These are phyloP conservation scores for Chroicocephalus ridibundus DNA, from an alignment of 2,113 vertebrate genomes.

Conservation along the genomic window DNA sequence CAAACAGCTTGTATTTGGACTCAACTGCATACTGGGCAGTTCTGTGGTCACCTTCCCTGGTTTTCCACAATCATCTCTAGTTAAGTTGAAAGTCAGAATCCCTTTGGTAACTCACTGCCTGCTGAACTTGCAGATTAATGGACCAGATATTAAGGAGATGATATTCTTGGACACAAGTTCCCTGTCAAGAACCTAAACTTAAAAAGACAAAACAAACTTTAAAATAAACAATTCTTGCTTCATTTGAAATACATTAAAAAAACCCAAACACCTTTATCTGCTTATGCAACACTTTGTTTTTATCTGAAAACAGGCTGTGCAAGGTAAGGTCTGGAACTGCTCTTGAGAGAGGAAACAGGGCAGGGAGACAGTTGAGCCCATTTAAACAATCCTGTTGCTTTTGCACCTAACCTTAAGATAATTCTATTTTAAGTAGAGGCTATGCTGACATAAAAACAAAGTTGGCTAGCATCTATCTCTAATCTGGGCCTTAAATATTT, in stretches of 20 bases:
- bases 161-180: neutral
- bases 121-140: neutral
- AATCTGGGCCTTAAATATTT: neutral
- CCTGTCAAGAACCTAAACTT: neutral
- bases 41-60: neutral
- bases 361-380: neutral
- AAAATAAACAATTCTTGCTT: neutral
- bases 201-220: neutral
- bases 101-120: neutral
- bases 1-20: neutral
- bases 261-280: neutral
- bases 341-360: neutral
- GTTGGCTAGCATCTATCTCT: neutral
- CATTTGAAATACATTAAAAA: neutral
- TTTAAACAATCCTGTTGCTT: neutral
- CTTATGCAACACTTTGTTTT: neutral
- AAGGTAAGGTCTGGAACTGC: neutral
- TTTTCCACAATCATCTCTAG: neutral
- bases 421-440: neutral
- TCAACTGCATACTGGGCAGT: neutral
- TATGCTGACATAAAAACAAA: neutral
- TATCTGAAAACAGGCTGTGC: neutral
- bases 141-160: neutral
- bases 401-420: neutral
- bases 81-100: neutral